These are phyloP conservation scores for Maniola hyperantus DNA, from an alignment of 2,888 invertebrate species.

Conservation along the genomic window DNA sequence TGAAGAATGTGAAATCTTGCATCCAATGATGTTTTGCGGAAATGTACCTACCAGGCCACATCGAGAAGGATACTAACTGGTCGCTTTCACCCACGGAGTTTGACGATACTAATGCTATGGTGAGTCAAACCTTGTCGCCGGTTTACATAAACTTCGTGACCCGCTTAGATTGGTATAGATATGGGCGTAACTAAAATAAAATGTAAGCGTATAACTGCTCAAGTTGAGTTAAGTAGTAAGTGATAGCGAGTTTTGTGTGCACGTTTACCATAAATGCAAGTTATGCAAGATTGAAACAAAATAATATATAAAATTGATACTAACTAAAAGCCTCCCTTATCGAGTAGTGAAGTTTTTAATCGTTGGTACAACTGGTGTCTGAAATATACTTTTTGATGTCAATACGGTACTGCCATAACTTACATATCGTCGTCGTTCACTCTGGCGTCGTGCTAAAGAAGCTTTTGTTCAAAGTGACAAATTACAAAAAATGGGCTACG, in stretches of 20 bases:
- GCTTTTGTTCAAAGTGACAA: no score
- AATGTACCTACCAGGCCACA: slow-evolving; percentile 47
- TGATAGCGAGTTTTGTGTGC: background rate
- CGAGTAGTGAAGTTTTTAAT: no score
- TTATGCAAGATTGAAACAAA: background rate
- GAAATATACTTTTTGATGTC: no score
- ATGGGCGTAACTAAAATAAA: slow-evolving; percentile 11
- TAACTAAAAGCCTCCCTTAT: no score
- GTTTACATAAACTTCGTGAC: slow-evolving; percentile 56
- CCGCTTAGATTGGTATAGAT: slow-evolving; percentile 39
- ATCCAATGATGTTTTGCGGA: slow-evolving; percentile 52
- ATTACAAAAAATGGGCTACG: no score
- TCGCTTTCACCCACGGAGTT: slow-evolving; percentile 59
- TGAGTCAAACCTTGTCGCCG: slow-evolving; percentile 44
- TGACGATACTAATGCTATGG: slow-evolving; percentile 26
- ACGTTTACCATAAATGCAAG: background rate
- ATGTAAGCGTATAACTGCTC: background rate
- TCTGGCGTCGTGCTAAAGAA: no score
- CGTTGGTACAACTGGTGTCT: no score
- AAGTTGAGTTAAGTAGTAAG: background rate
- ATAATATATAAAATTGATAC: background rate
- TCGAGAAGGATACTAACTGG: slow-evolving; percentile 46
- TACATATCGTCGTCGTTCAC: no score
- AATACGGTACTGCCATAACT: no score
- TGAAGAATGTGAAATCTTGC: slow-evolving; percentile 41